Percentiles rank a stretch among this genome's conserved stretches.
phyloP scores from a whole-genome alignment of 2,888 invertebrate genomes.

The Melolontha melolontha region DNA sequence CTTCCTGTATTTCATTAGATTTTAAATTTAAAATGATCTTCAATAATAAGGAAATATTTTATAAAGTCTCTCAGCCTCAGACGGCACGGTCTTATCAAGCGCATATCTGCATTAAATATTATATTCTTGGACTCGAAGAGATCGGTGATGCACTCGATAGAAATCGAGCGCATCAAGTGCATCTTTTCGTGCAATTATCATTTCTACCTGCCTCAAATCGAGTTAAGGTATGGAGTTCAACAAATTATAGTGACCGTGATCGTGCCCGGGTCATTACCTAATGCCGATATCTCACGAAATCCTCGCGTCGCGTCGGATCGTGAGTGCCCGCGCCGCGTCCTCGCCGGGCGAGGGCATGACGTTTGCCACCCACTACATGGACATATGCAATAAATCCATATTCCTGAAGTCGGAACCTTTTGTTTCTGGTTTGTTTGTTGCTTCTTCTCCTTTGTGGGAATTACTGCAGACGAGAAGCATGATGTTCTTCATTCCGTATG shows the following conservation, averaged over 20 bases:
- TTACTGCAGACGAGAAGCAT: conserved; percentile 51
- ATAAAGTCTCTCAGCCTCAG: too few relatives aligned
- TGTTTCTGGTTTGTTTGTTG: conserved; percentile 38
- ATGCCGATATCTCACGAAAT: conserved; percentile 63
- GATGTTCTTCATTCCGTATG: conserved; percentile 3
- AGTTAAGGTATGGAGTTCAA: conserved; percentile 56
- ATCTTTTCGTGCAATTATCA: conserved; percentile 53
- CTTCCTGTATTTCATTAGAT: too few relatives aligned
- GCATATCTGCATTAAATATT: too few relatives aligned
- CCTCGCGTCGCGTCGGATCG: conserved; percentile 54
- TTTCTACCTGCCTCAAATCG: conserved; percentile 59
- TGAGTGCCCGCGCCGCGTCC: conserved; percentile 55
- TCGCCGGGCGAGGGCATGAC: conserved; percentile 57
- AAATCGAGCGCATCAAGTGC: conserved; percentile 7
- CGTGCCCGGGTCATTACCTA: conserved; percentile 63
- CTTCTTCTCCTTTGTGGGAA: conserved; percentile 59
- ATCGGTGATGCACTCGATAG: neutral
- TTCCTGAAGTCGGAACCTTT: conserved; percentile 55
- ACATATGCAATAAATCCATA: conserved; percentile 64
- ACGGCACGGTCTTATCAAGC: too few relatives aligned
- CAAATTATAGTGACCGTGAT: conserved; percentile 64
- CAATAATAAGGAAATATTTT: too few relatives aligned
- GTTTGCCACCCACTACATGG: conserved; percentile 62
- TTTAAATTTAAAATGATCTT: too few relatives aligned
- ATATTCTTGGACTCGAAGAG: too few relatives aligned